Evolutionary conservation across 1,140 invertebrate species (phyloP).

Genomic region (Oryctes rhinoceros): DNA sequence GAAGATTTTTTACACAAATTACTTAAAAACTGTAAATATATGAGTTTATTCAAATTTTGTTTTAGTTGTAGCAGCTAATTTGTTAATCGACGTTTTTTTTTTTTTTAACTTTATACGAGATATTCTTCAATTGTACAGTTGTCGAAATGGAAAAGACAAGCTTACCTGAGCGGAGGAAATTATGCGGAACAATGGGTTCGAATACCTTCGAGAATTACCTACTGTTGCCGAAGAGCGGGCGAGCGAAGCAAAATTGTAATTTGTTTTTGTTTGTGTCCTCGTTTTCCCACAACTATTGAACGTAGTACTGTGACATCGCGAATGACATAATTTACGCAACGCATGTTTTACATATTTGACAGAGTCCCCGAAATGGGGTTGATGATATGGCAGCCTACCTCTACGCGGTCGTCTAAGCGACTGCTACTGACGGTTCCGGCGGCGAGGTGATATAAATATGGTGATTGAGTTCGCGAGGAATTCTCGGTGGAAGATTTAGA

Average conservation of each 20-base stretch:
- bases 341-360: slow-evolving; percentile 13
- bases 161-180: neutral
- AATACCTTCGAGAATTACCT: neutral
- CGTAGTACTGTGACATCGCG: neutral
- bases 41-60: too few species aligned
- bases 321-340: slow-evolving; percentile 1
- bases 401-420: neutral
- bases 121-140: too few species aligned
- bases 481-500: slow-evolving; percentile 11
- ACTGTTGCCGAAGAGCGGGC: neutral
- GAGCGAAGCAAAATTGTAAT: neutral
- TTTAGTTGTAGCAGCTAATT: too few species aligned
- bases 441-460: neutral
- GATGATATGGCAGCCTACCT: neutral
- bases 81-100: too few species aligned
- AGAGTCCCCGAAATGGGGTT: neutral
- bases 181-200: neutral
- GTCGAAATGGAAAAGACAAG: neutral
- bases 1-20: too few species aligned
- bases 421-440: neutral
- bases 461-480: neutral
- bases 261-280: neutral
- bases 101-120: too few species aligned
- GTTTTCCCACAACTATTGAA: neutral
- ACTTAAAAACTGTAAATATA: too few species aligned